Base-by-base conservation (phyloP, 1,140 invertebrate species). In the Stegodyphus dumicola region DNA sequence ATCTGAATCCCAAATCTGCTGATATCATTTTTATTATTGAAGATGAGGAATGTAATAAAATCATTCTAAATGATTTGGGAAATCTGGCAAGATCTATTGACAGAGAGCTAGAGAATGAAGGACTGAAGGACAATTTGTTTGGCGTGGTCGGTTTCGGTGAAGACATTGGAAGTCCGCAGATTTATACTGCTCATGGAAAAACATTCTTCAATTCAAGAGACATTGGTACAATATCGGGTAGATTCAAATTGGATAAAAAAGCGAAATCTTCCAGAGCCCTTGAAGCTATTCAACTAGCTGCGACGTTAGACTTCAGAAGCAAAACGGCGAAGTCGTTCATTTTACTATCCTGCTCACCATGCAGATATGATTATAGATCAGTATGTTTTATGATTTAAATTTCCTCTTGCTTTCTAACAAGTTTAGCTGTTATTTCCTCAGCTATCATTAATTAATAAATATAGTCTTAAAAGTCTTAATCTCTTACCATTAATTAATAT, bases 21-120 rank as follows among this genome's bases (percentile, higher is more conserved):
- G 97, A 98, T 89, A 91, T 97, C 0, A 94, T 98, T 52, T 96
- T 98, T 89, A 94, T 98, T 67, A 92, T 98, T 2, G 96, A 98
- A 90, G 95, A 95, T 6, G 95, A 95, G 88, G 90, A 91, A 6
- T 98, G 96, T 89, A 97, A 97, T 90, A 91, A 91, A 67, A 33
- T 17, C 11, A 15, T 87, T n/a, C 33, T 79, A n/a, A 65, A 69
- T 48, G 77, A 84, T 18, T 17, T 88, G 5, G 65, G 56, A 7
- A 77, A 77, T 48, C 13, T 83, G 7, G 86, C 79, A 6, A n/a
- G 64, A 6, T 73, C 79, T 15, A 66, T 92, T 52, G 91, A 92
- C 49, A 87, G 88, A 48, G 90, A 90, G 6, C 78, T 92, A 6
- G 88, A 78, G 56, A 88, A 88, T 18, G 77, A 89, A 86, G 90